Evolutionary conservation across 1,140 invertebrate genomes (phyloP).

Genomic region (Orchestia grillus): DNA sequence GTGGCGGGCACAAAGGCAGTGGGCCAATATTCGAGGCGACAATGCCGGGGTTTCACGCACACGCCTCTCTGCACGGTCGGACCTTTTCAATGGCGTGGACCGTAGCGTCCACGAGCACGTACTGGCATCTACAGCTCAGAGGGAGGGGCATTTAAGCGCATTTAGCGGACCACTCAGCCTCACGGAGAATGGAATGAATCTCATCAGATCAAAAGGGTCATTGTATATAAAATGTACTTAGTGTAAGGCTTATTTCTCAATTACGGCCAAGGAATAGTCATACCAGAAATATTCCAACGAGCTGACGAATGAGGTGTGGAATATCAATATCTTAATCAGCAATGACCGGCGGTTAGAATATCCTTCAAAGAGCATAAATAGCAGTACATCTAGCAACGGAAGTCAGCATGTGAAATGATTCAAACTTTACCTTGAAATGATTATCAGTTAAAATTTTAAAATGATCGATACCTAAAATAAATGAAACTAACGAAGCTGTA

Average conservation of each 20-base stretch:
- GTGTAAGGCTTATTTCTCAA: not conserved
- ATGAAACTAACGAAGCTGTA: not conserved
- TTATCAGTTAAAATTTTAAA: not conserved
- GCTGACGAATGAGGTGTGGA: not conserved
- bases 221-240: not conserved
- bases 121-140: not conserved
- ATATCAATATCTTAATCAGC: not conserved
- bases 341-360: not conserved
- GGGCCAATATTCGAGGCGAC: constrained; percentile 37
- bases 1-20: constrained; percentile 9
- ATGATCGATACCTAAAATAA: not conserved
- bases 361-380: not conserved
- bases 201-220: not conserved
- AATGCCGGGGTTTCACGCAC: constrained; percentile 30
- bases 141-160: not conserved
- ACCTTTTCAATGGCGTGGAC: not conserved
- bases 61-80: not conserved
- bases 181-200: not conserved
- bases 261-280: not conserved
- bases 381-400: not conserved
- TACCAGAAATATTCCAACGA: not conserved
- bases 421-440: not conserved
- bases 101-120: not conserved
- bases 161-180: constrained; percentile 20
- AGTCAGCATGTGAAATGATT: not conserved